Base-by-base conservation (phyloP, 2,797 vertebrate species). In the Phoebastria nigripes region DNA sequence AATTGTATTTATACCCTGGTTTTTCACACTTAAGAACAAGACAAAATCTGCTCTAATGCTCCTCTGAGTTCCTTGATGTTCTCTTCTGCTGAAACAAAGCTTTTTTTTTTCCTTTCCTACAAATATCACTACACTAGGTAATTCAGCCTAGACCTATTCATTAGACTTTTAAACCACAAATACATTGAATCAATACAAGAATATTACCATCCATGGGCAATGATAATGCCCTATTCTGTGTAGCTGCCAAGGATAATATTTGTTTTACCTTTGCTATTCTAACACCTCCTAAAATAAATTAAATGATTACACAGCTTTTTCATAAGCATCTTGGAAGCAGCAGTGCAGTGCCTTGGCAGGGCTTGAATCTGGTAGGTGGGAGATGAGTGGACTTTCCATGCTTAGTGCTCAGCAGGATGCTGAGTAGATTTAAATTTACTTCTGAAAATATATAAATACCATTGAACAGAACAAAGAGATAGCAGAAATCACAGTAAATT, bases 261-360 rank as follows among this genome's bases (percentile, higher is more conserved):
- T 95, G 11, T 35, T 83, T 94, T 96, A 72, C 58, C 39, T 90
- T 91, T 91, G 72, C 39, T 93, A 47, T 94, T 91, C 80, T 76
- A 90, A 84, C 58, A 91, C 65, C 79, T 93, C 54, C 80, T 96
- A 91, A 93, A 95, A 94, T 62, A 91, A 94, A 91, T 93, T 81
- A 69, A 88, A 88, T 72, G 3, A 65, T 70, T 79, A 37, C 42
- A 66, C 18, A 83, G 25, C 11, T 74, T 93, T 85, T 86, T 92
- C 35, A 31, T 79, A 69, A 82, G 49, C 62, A 65, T 79, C 78
- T 87, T 94, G 88, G 49, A 96, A 93, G 56, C 52, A 81, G 52
- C 1, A 4, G 31, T 59, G 26, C 44, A 42, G 39, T 85, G 41
- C 56, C 72, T 83, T 18, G 13, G 31, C 47, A 81, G 44, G 37